Conservation (phyloP, 2,797 vertebrate species). For the Synanceia verrucosa region DNA sequence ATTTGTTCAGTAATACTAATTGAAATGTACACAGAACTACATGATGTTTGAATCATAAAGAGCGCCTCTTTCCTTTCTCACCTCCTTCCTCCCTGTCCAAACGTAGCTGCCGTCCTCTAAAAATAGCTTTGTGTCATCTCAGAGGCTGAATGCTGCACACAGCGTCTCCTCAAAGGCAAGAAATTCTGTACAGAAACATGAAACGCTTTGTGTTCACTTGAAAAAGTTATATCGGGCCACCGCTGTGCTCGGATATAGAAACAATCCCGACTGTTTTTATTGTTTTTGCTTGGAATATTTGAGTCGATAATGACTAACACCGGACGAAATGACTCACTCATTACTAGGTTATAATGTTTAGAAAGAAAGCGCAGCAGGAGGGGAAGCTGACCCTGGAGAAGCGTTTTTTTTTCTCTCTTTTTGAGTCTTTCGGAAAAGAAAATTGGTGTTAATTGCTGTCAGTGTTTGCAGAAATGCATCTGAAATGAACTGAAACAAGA, state of each 20-base stretch:
- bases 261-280: not conserved
- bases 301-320: constrained; percentile 15
- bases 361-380: constrained; percentile 16
- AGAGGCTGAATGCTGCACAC: not conserved
- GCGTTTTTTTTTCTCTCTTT: constrained; percentile 25
- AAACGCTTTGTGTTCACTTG: constrained; percentile 14
- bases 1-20: too few species aligned
- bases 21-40: too few species aligned
- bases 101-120: constrained; percentile 56
- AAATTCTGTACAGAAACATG: constrained; percentile 8
- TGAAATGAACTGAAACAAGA: constrained; percentile 11
- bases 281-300: constrained; percentile 1
- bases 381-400: constrained; percentile 35
- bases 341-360: constrained; percentile 42
- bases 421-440: constrained; percentile 23
- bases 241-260: constrained; percentile 19
- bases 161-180: constrained; percentile 10
- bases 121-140: constrained; percentile 74
- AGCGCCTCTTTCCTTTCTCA: too few species aligned
- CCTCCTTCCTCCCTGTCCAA: constrained; percentile 41
- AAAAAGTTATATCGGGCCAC: constrained; percentile 5
- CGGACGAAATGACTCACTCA: constrained; percentile 23
- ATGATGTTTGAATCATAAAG: too few species aligned
- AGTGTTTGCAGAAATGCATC: constrained; percentile 29
- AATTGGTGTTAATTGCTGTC: constrained; percentile 55